These are phyloP conservation scores for Hippopotamus amphibius DNA, from an alignment of 2,113 vertebrate genomes.

Conservation along the genomic window DNA sequence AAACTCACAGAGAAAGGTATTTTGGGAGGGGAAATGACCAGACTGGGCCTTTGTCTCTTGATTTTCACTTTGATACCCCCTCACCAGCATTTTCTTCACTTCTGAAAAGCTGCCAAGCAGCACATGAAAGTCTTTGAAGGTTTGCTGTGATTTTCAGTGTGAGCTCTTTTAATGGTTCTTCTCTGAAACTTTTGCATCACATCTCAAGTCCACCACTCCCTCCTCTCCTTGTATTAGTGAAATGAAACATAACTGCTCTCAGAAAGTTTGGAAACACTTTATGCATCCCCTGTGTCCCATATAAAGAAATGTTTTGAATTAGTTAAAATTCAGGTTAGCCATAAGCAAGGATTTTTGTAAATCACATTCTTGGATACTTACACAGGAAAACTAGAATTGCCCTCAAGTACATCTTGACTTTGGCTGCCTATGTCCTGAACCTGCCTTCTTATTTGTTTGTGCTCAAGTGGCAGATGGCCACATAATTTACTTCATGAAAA, in stretches of 20 bases:
- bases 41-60: background rate
- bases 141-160: background rate
- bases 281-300: background rate
- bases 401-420: background rate
- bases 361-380: background rate
- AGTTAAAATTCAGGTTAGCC: background rate
- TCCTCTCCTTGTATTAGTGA: background rate
- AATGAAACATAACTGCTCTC: background rate
- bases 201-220: background rate
- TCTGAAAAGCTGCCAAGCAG: background rate
- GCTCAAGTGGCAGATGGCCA: background rate
- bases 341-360: background rate
- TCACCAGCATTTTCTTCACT: background rate
- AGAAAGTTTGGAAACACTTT: background rate
- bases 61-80: background rate
- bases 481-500: background rate
- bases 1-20: background rate
- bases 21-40: background rate
- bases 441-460: background rate
- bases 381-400: background rate
- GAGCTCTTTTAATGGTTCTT: background rate
- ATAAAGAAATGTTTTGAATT: background rate
- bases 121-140: background rate
- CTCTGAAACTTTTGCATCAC: background rate
- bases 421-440: background rate